A percentile compares a stretch with the other conserved stretches of the same genome.
Evolutionary conservation across 2,888 invertebrate genomes (phyloP).

Genomic region (Mythimna lalbum): DNA sequence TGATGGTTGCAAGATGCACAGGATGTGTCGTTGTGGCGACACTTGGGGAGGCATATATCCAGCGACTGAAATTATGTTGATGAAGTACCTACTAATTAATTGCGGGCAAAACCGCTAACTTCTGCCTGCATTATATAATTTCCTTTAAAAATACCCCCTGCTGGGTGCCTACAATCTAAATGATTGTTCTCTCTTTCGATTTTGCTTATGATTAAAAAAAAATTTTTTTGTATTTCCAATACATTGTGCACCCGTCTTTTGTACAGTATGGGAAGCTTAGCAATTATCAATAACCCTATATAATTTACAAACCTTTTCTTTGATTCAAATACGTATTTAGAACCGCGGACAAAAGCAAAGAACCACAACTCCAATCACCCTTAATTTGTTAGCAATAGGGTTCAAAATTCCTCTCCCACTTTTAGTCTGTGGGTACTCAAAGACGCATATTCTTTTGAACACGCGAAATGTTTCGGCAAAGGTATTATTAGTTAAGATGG

Average conservation of each 20-base stretch:
- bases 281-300: slow-evolving; percentile 52
- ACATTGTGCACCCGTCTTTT: slow-evolving; percentile 27
- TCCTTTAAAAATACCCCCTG: slow-evolving; percentile 4
- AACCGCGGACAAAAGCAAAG: not conserved
- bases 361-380: not conserved
- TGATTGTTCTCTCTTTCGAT: no score
- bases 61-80: no score
- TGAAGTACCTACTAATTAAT: no score
- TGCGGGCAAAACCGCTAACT: no score
- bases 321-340: slow-evolving; percentile 7
- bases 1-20: no score
- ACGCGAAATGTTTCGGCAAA: slow-evolving; percentile 73
- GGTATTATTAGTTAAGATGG: slow-evolving; percentile 76
- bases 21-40: no score
- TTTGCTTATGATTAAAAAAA: slow-evolving; percentile 7
- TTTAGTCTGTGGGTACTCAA: slow-evolving; percentile 7
- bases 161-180: slow-evolving; percentile 16
- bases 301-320: slow-evolving; percentile 47
- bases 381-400: not conserved
- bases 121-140: not conserved
- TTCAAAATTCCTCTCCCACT: not conserved
- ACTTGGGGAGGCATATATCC: no score
- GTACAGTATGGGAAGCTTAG: slow-evolving; percentile 38
- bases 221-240: slow-evolving; percentile 19
- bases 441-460: slow-evolving; percentile 69